phyloP scores from a whole-genome alignment of 2,113 vertebrate genomes.

The Todiramphus saurophagus region DNA sequence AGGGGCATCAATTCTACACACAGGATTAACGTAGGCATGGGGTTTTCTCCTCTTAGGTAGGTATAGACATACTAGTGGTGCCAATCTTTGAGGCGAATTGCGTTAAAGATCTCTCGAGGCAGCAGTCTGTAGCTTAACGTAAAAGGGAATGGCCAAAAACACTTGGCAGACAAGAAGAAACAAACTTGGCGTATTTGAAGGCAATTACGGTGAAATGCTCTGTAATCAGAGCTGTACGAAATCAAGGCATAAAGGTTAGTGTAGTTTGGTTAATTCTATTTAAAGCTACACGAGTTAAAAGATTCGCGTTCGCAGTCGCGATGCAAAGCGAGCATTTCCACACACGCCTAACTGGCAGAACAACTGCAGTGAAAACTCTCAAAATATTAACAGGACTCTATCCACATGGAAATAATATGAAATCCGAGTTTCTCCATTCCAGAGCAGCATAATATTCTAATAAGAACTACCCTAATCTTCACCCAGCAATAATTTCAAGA shows the following conservation, averaged over 20 bases:
- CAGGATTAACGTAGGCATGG: neutral
- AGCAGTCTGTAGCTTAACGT: neutral
- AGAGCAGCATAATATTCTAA: slow-evolving; percentile 82
- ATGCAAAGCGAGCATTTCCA: neutral
- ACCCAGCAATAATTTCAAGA: slow-evolving; percentile 87
- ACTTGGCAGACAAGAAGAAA: neutral
- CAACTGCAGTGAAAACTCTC: neutral
- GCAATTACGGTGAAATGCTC: neutral
- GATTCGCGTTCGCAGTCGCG: neutral
- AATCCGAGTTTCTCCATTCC: slow-evolving; percentile 34
- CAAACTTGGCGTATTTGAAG: slow-evolving; percentile 7
- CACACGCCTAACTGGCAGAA: neutral
- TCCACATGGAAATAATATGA: slow-evolving; percentile 26
- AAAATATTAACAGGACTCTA: slow-evolving; percentile 20
- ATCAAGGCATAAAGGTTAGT: neutral
- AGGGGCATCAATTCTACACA: neutral
- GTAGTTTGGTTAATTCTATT: neutral
- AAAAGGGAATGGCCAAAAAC: slow-evolving; percentile 15
- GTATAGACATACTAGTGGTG: neutral
- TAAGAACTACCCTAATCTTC: slow-evolving; percentile 89
- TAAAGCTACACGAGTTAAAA: neutral
- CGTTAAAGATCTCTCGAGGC: neutral
- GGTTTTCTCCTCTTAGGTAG: neutral
- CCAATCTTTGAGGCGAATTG: neutral
- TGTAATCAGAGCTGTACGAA: neutral